These are phyloP conservation scores for Eumeta japonica DNA, from an alignment of 1,140 invertebrate species.

Conservation along the genomic window DNA sequence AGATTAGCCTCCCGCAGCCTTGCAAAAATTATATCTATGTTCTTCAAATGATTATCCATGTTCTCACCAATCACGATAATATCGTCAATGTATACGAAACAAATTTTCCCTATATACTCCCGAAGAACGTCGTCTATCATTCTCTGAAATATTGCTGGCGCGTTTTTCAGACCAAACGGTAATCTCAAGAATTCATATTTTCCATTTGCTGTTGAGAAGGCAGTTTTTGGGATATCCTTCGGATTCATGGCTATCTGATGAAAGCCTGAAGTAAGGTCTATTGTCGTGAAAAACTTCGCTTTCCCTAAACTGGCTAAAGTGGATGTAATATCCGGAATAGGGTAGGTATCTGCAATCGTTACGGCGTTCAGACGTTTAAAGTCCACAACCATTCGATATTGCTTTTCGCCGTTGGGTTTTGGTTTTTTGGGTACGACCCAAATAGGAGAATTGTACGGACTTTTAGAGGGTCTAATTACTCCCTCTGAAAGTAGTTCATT, in stretches of 20 bases:
- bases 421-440: constrained; percentile 35
- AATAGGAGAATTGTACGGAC: constrained; percentile 11
- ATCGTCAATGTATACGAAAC: too few species aligned
- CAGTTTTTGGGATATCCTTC: constrained; percentile 22
- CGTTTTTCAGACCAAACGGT: too few species aligned
- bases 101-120: constrained; percentile 20
- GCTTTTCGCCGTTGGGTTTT: constrained; percentile 26
- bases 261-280: too few species aligned
- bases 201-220: constrained; percentile 21
- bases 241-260: too few species aligned
- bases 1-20: constrained; percentile 27
- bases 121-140: constrained; percentile 36
- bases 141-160: constrained; percentile 36
- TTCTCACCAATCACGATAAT: constrained; percentile 31
- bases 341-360: constrained; percentile 51
- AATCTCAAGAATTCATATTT: too few species aligned
- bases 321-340: constrained; percentile 55
- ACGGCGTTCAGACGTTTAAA: constrained; percentile 40
- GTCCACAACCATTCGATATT: constrained; percentile 40
- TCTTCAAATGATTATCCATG: constrained; percentile 32
- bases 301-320: too few species aligned
- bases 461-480: constrained; percentile 30
- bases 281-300: constrained; percentile 48
- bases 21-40: constrained; percentile 27
- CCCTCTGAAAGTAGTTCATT: constrained; percentile 23